Percentiles rank a stretch among this genome's conserved stretches.
phyloP scores from a whole-genome alignment of 2,797 vertebrate genomes.

The Falco biarmicus region DNA sequence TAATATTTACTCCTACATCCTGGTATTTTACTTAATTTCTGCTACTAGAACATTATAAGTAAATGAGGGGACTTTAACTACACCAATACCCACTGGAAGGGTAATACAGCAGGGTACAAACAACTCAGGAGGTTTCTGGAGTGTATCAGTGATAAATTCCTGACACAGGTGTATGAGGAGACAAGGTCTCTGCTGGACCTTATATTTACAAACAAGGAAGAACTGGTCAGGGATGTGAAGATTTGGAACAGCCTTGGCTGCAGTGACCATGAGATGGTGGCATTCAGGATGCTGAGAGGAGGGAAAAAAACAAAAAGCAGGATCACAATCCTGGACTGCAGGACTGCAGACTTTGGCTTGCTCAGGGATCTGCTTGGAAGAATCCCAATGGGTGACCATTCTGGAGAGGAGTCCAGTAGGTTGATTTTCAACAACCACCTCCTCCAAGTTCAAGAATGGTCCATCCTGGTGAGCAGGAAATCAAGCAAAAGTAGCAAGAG shows the following conservation, averaged over 20 bases:
- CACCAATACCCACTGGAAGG: not conserved
- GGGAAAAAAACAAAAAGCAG: not conserved
- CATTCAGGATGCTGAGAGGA: not conserved
- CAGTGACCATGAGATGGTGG: not conserved
- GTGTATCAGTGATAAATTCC: not conserved
- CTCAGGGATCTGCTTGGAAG: not conserved
- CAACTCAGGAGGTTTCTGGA: not conserved
- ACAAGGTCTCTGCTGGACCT: not conserved
- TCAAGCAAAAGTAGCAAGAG: not conserved
- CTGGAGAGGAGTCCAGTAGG: not conserved
- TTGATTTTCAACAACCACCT: not conserved
- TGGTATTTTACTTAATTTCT: not conserved
- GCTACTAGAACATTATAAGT: not conserved
- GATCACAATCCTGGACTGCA: not conserved
- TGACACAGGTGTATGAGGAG: not conserved
- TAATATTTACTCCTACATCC: not conserved
- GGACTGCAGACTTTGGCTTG: not conserved
- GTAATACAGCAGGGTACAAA: not conserved
- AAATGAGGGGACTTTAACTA: not conserved
- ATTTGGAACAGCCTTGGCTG: not conserved
- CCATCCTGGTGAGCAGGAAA: no score
- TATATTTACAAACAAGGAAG: not conserved
- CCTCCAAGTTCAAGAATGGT: not conserved
- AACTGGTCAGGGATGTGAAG: not conserved
- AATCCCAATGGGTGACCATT: not conserved